phyloP scores from a whole-genome alignment of 2,113 vertebrate species.

The Apus apus region DNA sequence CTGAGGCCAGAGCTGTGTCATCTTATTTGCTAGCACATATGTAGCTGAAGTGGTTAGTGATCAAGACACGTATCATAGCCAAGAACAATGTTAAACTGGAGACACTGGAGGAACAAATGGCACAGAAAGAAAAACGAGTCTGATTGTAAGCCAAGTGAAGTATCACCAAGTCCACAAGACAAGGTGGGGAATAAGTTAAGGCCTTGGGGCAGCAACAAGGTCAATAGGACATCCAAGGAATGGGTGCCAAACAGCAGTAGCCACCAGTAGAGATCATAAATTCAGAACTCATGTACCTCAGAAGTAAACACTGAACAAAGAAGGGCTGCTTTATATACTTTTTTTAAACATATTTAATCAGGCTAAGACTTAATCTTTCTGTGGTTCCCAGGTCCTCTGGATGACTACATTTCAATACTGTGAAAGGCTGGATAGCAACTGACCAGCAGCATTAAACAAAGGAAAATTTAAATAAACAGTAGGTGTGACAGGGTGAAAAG shows the following conservation, averaged over 20 bases:
- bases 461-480: fast-evolving
- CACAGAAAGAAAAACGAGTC: background rate
- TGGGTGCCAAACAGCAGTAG: background rate
- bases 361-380: fast-evolving
- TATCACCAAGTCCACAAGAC: background rate
- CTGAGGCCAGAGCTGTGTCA: fast-evolving
- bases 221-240: background rate
- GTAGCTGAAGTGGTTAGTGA: background rate
- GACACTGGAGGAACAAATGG: background rate
- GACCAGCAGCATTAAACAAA: background rate
- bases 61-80: background rate
- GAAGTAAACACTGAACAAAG: background rate
- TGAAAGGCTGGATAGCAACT: background rate
- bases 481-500: too few relatives aligned
- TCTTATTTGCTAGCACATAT: background rate
- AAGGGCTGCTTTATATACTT: background rate
- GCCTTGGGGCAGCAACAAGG: background rate
- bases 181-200: background rate
- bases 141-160: background rate
- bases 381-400: background rate
- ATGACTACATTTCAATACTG: background rate
- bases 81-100: background rate
- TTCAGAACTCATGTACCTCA: background rate
- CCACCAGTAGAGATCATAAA: background rate
- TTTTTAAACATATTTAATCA: background rate